phyloP scores from a whole-genome alignment of 2,113 vertebrate genomes.

The Patagioenas fasciata region DNA sequence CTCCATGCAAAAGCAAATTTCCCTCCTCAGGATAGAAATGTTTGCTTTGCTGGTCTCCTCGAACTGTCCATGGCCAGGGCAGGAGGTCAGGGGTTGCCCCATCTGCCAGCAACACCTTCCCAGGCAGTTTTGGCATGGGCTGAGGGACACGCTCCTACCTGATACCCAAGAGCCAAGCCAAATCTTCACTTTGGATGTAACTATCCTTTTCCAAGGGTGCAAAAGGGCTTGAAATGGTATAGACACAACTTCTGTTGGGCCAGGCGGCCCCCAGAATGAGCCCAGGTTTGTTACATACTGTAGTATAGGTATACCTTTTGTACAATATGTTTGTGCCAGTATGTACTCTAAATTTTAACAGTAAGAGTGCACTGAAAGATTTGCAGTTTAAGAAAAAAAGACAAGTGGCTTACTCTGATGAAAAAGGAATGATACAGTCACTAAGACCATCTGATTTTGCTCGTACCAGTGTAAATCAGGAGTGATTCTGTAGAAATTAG shows the following conservation, averaged over 20 bases:
- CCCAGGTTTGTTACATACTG: not conserved
- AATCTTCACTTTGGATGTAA: not conserved
- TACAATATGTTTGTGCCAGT: not conserved
- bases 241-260: not conserved
- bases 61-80: too few species aligned
- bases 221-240: not conserved
- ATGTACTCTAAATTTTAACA: not conserved
- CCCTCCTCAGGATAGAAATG: not conserved
- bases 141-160: not conserved
- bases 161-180: not conserved
- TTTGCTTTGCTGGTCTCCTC: not conserved
- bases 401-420: not conserved
- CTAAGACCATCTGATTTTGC: not conserved
- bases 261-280: not conserved
- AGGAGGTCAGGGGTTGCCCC: not conserved
- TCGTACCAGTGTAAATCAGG: not conserved
- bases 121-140: fast-evolving
- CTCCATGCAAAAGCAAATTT: not conserved
- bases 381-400: not conserved
- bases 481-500: not conserved
- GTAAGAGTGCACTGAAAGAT: not conserved
- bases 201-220: not conserved
- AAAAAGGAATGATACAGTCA: not conserved
- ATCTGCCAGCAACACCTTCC: not conserved
- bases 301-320: too few species aligned